Conservation (phyloP, 2,113 vertebrate genomes). For the Nesospiza acunhae region DNA sequence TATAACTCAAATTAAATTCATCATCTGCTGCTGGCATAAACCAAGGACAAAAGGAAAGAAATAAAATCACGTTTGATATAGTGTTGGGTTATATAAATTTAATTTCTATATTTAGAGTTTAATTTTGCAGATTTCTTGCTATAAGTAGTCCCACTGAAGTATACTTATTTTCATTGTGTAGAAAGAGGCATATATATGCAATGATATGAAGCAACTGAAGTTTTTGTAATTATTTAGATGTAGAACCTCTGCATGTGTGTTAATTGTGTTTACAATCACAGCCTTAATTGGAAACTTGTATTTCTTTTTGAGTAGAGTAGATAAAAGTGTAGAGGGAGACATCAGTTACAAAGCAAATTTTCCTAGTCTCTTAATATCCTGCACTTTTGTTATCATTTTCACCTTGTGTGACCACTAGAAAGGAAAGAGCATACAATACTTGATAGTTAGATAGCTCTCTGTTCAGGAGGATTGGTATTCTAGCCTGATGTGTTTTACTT, state of each 20-base stretch:
- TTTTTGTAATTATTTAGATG: neutral
- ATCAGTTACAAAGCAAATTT: neutral
- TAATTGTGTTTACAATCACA: neutral
- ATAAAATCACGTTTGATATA: neutral
- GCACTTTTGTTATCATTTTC: neutral
- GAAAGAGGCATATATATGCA: neutral
- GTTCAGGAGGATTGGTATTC: neutral
- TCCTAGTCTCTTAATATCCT: neutral
- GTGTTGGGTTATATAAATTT: neutral
- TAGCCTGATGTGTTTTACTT: neutral
- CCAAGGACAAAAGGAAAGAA: neutral
- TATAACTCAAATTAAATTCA: neutral
- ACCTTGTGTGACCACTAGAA: neutral
- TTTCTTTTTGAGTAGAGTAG: neutral
- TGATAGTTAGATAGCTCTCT: neutral
- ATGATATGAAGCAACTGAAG: neutral
- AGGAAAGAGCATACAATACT: neutral
- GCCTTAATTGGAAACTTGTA: neutral
- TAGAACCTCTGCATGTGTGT: neutral
- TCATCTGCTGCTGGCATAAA: conserved; percentile 6
- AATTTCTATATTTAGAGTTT: neutral
- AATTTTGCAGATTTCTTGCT: neutral
- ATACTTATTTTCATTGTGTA: neutral
- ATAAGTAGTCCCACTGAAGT: neutral
- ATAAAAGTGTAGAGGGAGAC: neutral